Evolutionary conservation across 2,113 vertebrate species (phyloP), one percentile per base, ranked within the genome.

Genomic region (Dasyornis broadbenti): DNA sequence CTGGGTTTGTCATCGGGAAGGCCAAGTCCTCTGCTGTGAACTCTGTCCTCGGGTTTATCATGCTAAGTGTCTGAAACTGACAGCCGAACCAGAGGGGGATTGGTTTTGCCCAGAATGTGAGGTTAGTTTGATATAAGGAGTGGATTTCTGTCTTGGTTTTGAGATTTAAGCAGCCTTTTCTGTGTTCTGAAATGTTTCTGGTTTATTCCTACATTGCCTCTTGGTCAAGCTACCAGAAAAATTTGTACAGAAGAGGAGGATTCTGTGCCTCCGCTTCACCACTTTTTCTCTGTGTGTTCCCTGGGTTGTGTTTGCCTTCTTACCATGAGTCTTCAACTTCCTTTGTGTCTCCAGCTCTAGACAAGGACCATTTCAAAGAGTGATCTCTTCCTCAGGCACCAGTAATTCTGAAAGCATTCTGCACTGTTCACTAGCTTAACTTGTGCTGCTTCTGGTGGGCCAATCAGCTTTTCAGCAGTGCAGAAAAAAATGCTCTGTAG

Each of bases 61-160:
- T 96, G 99, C 99, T 98, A 99, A 99, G 99, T 99, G 99, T 98
- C 99, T 99, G 99, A 99, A 99, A 99, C 99, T 99, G 98, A 99
- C 99, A 97, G 99, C 99, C 64, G 99, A 99, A 98, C 99, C 99
- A 97, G 99, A 99, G 98, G 99, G 99, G 98, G 99, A 99, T 99
- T 99, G 99, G 99, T 99, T 99, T 99, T 99, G 99, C 98, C 99
- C 99, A 95, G 99, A 99, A 98, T 99, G 99, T 99, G 99, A 99
- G 99, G 99, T 99, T 99, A 98, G 98, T 98, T 96, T 86, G 61
- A 54, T 70, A 13, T 8, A 61, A 92, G 83, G 88, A 89, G 53
- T 54, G 31, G 39, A 65, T 94, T 94, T 93, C 37, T 82, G 75
- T 73, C 37, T 53, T 79, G 31, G 40, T 66, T 86, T 35, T 84